Percentiles rank a stretch among this genome's conserved stretches.
These are phyloP conservation scores for Fragum fragum DNA, from an alignment of 2,888 invertebrate genomes.

Conservation along the genomic window DNA sequence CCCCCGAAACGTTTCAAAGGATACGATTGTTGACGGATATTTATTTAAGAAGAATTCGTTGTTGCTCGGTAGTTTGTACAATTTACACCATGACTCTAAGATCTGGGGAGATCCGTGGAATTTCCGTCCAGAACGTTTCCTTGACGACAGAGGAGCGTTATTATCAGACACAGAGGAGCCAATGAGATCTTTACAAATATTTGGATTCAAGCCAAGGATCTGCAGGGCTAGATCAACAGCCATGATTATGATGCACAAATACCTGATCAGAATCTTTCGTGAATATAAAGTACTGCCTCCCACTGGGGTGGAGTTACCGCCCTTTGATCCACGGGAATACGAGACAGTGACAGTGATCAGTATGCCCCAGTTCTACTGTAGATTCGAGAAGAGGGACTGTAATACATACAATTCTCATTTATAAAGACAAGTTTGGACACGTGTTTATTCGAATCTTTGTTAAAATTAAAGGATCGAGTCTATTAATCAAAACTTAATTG, in stretches of 20 bases:
- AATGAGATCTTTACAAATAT: slow-evolving; percentile 12
- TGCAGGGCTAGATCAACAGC: background rate
- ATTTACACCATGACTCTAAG: slow-evolving; percentile 8
- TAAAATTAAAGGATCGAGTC: too few species aligned
- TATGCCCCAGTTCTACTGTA: background rate
- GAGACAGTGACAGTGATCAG: slow-evolving; percentile 1
- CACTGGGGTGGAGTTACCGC: background rate
- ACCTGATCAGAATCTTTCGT: slow-evolving; percentile 1
- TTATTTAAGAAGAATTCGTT: slow-evolving; percentile 1
- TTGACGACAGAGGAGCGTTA: slow-evolving; percentile 10
- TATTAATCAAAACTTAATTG: too few species aligned
- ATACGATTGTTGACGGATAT: slow-evolving; percentile 16
- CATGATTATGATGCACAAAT: background rate
- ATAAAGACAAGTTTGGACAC: too few species aligned
- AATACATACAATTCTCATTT: background rate
- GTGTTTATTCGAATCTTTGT: too few species aligned
- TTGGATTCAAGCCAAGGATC: slow-evolving; percentile 1
- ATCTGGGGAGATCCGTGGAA: slow-evolving; percentile 7
- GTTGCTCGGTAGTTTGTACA: slow-evolving; percentile 14
- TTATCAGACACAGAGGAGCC: background rate
- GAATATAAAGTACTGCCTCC: background rate
- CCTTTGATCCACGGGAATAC: slow-evolving; percentile 10
- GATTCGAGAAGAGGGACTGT: background rate
- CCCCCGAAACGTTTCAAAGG: slow-evolving; percentile 2
- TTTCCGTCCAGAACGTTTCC: slow-evolving; percentile 22